Base-by-base conservation (phyloP, 2,888 invertebrate species). In the Volucella inflata region DNA sequence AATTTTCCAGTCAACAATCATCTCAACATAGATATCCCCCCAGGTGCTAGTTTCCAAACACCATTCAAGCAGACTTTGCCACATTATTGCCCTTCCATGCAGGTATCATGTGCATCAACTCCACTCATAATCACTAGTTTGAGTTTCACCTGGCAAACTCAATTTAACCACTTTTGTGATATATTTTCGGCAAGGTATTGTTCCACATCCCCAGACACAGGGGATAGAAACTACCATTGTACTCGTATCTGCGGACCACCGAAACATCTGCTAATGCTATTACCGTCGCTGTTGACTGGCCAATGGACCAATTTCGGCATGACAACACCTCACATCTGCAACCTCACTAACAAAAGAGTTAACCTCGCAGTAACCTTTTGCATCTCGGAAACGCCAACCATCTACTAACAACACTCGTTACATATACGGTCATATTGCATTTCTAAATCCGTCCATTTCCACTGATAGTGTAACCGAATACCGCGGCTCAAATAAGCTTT, bases 371-470 rank as follows among this genome's bases (percentile, higher is more conserved):
- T 48, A 64, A 64, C 64, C 64, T 50, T 16, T 38, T 36, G 30
- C 30, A 30, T 14, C 3, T 38, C 30, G n/a, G 17, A 64, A 48
- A 60, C 48, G 48, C 16, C 36, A 64, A 48, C 64, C 48, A 30
- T 30, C 62, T 48, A 48, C 62, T 48, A 48, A 30, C 48, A 48
- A 48, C 2, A 38, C 48, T 36, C 64, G 14, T 64, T 36, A 16
- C 48, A 48, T 38, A 14, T 64, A 64, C 48, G 64, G 64, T 64
- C 48, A 64, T 64, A 50, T 64, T 48, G 64, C 64, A 64, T 64
- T 64, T 64, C 64, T 48, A 64, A 64, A 64, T 64, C 64, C 38
- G 64, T 48, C 16, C 64, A 14, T 36, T 64, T 6, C 64, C 6
- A 46, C 48, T 64, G 64, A 64, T 64, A 64, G 60, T 59, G 59